phyloP scores from a whole-genome alignment of 2,888 invertebrate species.

The Cantharis rufa region DNA sequence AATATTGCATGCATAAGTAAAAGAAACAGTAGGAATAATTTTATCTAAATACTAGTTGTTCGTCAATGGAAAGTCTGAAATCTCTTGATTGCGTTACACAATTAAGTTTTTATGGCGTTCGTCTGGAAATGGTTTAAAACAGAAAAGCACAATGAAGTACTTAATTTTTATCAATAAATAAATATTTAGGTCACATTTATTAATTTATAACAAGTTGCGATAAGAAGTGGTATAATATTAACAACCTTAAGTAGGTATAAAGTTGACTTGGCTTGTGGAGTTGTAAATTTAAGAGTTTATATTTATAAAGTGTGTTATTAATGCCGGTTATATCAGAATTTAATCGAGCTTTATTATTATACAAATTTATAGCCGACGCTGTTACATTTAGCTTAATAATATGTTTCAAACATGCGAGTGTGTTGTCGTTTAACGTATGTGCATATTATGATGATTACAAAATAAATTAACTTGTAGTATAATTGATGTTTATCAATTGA shows the following conservation, averaged over 20 bases:
- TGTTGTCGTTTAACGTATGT: constrained; percentile 45
- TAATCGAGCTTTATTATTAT: constrained; percentile 41
- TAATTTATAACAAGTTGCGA: constrained; percentile 27
- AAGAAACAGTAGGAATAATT: not conserved
- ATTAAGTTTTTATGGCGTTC: not conserved
- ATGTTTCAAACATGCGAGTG: constrained; percentile 41
- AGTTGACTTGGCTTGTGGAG: constrained; percentile 22
- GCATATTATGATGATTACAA: constrained; percentile 49
- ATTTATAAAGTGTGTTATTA: constrained; percentile 41
- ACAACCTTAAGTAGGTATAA: constrained; percentile 21
- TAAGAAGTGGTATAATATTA: constrained; percentile 23
- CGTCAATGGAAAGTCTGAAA: not conserved
- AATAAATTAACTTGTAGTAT: constrained; percentile 47
- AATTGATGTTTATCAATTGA: constrained; percentile 16
- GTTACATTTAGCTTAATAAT: constrained; percentile 40
- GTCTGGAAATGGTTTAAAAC: not conserved
- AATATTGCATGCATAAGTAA: not conserved
- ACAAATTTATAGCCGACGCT: constrained; percentile 38
- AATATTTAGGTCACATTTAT: constrained; percentile 27
- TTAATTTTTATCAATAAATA: constrained; percentile 21
- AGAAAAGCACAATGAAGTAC: not conserved
- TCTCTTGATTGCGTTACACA: not conserved
- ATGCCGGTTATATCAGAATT: constrained; percentile 39
- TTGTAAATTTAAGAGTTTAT: constrained; percentile 35
- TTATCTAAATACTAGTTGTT: not conserved